Evolutionary conservation across 1,140 invertebrate species (phyloP), one percentile per base, ranked within the genome.

Genomic region (Zaprionus kolodkinae): DNA sequence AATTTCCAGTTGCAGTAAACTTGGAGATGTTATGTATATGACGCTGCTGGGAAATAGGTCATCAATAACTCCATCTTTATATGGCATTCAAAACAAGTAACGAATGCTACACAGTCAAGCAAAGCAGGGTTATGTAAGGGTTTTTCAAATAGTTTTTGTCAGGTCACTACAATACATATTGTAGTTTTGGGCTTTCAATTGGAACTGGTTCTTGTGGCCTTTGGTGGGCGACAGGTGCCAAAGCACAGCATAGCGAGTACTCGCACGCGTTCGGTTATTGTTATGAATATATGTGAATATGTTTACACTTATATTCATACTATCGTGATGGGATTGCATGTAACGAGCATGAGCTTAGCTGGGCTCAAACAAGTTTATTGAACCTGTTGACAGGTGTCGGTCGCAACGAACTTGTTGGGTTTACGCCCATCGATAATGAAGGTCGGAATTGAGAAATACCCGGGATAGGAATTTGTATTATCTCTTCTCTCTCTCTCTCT

Each of bases 311-410:
- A 7, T 43, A n/a, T 43, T 43, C n/a, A 43, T 21, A 21, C 2
- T 43, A n/a, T 43, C 40, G n/a, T n/a, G n/a, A n/a, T 40, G 38
- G 38, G 38, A 4, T 43, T 17, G n/a, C 21, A 43, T 48, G 15
- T 52, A 45, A 63, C 15, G 72, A n/a, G n/a, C 67, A 40, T 50
- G 66, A 73, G 71, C 55, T 71, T 48, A 66, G 68, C 60, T 64
- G 70, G 27, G 45, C 70, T 60, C 50, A 81, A 86, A 86, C 79
- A 79, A 86, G 83, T 86, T 86, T 86, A 86, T 79, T 87, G 83
- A 83, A 86, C 84, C 86, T 86, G 83, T 73, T 76, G 75, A 52
- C 56, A 72, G 62, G 45, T 67, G 69, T 48, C 55, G 60, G n/a
- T 45, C 15, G 40, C 40, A 9, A 1, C n/a, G 40, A 13, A 40